A percentile compares a stretch with the other conserved stretches of the same genome.
These are phyloP conservation scores for Naja naja DNA, from an alignment of 2,113 vertebrate species.

Conservation along the genomic window DNA sequence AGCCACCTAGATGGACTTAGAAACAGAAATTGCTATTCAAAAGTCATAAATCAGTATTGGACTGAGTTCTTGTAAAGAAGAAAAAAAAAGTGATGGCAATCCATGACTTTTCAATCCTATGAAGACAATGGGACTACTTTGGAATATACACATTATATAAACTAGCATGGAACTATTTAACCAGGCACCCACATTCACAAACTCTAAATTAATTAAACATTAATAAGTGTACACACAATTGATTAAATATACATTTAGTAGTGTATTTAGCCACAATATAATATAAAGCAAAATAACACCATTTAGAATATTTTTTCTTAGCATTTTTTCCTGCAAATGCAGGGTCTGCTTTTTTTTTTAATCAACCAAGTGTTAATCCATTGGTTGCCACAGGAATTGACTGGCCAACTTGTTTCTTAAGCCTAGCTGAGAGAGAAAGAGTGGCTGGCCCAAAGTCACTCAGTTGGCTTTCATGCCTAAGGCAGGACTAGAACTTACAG, in stretches of 20 bases:
- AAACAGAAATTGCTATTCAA: not conserved
- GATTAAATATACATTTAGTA: slow-evolving; percentile 23
- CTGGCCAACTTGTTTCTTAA: not conserved
- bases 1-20: not conserved
- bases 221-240: not conserved
- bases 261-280: slow-evolving; percentile 44
- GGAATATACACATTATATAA: not conserved
- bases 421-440: not conserved
- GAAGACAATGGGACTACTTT: not conserved
- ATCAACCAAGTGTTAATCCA: not conserved
- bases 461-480: not conserved
- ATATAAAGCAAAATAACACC: slow-evolving; percentile 33
- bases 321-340: not conserved
- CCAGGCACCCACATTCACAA: not conserved
- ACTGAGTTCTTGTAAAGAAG: not conserved
- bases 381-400: not conserved
- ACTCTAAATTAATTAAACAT: not conserved
- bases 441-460: not conserved
- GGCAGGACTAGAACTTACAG: not conserved
- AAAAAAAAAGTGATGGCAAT: slow-evolving; percentile 28
- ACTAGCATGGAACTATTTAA: not conserved
- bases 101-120: not conserved
- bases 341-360: not conserved
- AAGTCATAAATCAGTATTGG: not conserved
- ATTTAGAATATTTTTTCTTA: not conserved